Evolutionary conservation across 2,113 vertebrate genomes (phyloP).

Genomic region (Ascaphus truei): DNA sequence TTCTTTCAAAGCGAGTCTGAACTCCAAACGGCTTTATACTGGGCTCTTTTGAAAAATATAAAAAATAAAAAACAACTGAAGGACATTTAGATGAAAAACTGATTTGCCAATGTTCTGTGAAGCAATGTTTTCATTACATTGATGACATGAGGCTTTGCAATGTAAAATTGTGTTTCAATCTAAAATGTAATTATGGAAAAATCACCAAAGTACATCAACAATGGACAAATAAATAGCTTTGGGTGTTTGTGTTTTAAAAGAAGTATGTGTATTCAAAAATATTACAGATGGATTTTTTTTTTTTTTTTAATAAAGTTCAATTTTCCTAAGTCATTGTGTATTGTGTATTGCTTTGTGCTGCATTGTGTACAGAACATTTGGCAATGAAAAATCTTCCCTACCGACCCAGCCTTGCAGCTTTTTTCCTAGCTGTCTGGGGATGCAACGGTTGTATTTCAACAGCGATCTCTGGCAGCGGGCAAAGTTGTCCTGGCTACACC

Average conservation of each 20-base stretch:
- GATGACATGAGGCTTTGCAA: conserved; percentile 35
- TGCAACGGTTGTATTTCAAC: no score
- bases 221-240: background rate
- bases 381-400: no score
- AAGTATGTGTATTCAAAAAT: no score
- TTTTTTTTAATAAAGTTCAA: no score
- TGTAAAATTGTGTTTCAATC: conserved; percentile 23
- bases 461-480: no score
- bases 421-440: no score
- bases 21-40: conserved; percentile 51
- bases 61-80: conserved; percentile 48
- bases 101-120: conserved; percentile 36
- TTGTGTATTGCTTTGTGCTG: no score
- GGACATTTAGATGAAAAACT: conserved; percentile 56
- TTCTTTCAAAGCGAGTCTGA: conserved; percentile 57
- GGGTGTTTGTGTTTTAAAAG: background rate
- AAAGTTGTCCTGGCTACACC: no score
- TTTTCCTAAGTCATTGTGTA: no score
- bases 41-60: conserved; percentile 43
- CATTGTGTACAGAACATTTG: no score
- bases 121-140: conserved; percentile 38
- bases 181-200: background rate
- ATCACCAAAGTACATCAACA: background rate
- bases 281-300: no score
- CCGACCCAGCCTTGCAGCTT: no score